These are phyloP conservation scores for Hoplostethus atlanticus DNA, from an alignment of 2,797 vertebrate species.

Conservation along the genomic window DNA sequence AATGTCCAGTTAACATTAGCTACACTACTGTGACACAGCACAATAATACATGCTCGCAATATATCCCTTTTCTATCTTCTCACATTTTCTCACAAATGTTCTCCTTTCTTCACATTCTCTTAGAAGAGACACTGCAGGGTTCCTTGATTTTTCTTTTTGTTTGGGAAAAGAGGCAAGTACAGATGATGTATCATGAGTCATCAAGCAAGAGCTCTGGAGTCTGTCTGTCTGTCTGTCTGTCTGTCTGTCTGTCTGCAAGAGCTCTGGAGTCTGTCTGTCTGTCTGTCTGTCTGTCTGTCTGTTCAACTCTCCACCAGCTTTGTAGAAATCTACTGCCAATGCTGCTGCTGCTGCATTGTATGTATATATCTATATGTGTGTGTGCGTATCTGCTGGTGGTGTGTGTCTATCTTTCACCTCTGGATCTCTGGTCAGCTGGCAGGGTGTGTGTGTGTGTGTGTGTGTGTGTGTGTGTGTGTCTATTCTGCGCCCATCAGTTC, in stretches of 20 bases:
- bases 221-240: constrained; percentile 31
- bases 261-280: not conserved
- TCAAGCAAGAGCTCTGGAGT: constrained; percentile 14
- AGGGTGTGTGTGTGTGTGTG: not conserved
- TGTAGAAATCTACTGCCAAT: constrained; percentile 11
- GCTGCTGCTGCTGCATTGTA: not conserved
- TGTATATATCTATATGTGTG: not conserved
- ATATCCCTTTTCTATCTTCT: not conserved
- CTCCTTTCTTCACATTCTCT: not conserved
- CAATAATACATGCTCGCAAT: no score
- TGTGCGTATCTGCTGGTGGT: constrained; percentile 4
- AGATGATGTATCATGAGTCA: constrained; percentile 42
- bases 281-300: constrained; percentile 8
- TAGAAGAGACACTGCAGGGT: not conserved
- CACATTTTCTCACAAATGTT: not conserved
- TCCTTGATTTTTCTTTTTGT: constrained; percentile 12
- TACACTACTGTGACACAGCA: no score
- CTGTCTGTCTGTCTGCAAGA: constrained; percentile 12
- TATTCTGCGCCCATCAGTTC: constrained; percentile 31
- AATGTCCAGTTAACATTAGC: no score
- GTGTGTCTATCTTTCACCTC: constrained; percentile 12
- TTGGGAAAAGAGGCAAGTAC: constrained; percentile 17
- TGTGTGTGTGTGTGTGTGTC: constrained; percentile 11
- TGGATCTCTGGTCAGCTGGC: constrained; percentile 18
- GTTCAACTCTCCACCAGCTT: constrained; percentile 2